Evolutionary conservation across 2,113 vertebrate species (phyloP), one percentile per base, ranked within the genome.

Genomic region (Sturnira hondurensis): DNA sequence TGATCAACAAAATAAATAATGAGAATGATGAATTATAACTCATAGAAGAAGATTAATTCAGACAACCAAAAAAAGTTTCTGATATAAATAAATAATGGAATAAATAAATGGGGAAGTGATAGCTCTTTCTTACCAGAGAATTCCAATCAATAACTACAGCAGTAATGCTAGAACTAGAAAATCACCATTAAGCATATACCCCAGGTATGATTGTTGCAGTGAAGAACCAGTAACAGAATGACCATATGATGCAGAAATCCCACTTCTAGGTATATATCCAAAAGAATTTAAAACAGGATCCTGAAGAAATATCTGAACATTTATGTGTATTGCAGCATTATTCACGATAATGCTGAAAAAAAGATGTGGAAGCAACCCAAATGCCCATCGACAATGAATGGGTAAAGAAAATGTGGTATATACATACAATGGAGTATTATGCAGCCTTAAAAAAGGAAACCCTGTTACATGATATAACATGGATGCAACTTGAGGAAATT

Each of bases 1-100:
- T 70, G 31, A 95, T 95, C 31, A 85, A 74, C 6, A 93, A 92
- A 92, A 67, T 77, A 91, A 70, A 73, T 86, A 95, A 89, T 65
- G 15, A 81, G 83, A 90, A 47, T 67, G 68, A 58, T 84, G 17
- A 31, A 92, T 91, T 76, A 67, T 85, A 89, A 91, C 16, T 77
- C 67, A 83, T 1, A 84, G 65, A 83, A 71, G 12, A 58, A 94
- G 92, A 70, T 77, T 89, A 91, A 89, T 17, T n/a, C n/a, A n/a
- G n/a, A n/a, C n/a, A n/a, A n/a, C n/a, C n/a, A n/a, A n/a, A n/a
- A n/a, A n/a, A n/a, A 78, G 50, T 20, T 88, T 54, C 11, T 86
- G n/a, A 65, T 52, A 89, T 56, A 86, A 67, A 82, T 45, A 74
- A 86, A 77, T 61, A 65, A 74, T 0, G 73, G 47, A 95, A 89